Evolutionary conservation across 2,888 invertebrate species (phyloP).

Genomic region (Mactromeris polynyma): DNA sequence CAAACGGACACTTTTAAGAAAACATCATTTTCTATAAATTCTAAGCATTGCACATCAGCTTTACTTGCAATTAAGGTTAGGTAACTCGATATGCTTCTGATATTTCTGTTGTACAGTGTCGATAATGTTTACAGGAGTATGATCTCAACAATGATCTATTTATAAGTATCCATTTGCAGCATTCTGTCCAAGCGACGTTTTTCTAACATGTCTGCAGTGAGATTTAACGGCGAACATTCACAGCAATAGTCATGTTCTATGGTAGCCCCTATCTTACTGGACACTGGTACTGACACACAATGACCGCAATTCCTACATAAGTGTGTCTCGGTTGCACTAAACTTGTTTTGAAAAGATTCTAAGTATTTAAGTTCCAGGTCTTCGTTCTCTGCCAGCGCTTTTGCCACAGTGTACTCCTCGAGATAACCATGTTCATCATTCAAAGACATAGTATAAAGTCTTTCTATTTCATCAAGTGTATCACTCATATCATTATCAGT

Average conservation of each 20-base stretch:
- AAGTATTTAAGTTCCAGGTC: constrained; percentile 14
- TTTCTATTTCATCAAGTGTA: constrained; percentile 52
- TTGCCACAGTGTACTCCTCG: neutral
- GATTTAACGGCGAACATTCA: constrained; percentile 61
- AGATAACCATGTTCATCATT: constrained; percentile 21
- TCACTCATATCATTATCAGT: constrained; percentile 18
- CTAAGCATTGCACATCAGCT: too few relatives aligned
- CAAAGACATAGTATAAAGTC: constrained; percentile 46
- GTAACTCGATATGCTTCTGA: too few relatives aligned
- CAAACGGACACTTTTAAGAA: too few relatives aligned
- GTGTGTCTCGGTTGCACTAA: constrained; percentile 42
- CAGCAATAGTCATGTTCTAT: constrained; percentile 62
- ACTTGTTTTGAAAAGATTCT: constrained; percentile 9
- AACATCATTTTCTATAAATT: too few relatives aligned
- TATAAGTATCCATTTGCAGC: neutral
- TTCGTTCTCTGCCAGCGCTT: neutral
- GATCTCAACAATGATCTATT: too few relatives aligned
- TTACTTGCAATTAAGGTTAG: too few relatives aligned
- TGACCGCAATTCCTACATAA: constrained; percentile 62
- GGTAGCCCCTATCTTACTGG: neutral
- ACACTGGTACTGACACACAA: constrained; percentile 32
- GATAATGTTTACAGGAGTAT: too few relatives aligned
- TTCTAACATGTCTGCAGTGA: constrained; percentile 64
- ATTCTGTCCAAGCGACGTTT: constrained; percentile 39
- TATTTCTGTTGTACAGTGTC: too few relatives aligned